A percentile compares a stretch with the other conserved stretches of the same genome.
Conservation (phyloP, 2,797 vertebrate genomes). For the Hipposideros larvatus region DNA sequence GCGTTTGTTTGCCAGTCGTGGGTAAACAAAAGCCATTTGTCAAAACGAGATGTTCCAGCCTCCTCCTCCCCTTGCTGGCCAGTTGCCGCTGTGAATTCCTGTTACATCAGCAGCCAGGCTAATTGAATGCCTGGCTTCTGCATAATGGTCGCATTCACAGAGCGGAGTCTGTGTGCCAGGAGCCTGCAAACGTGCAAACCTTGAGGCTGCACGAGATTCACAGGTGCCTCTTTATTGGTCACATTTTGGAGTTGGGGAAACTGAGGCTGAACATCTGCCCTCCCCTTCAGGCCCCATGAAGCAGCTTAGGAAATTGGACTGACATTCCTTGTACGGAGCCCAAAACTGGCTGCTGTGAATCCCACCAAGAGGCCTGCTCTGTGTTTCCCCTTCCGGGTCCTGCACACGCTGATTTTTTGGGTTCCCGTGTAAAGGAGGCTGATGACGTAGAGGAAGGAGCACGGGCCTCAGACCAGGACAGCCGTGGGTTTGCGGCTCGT, state of each 20-base stretch:
- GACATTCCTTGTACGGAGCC: background rate
- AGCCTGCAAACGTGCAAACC: background rate
- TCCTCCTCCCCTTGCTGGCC: slow-evolving; percentile 64
- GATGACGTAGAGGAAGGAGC: background rate
- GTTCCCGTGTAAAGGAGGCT: background rate
- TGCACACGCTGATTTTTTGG: background rate
- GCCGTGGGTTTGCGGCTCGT: background rate
- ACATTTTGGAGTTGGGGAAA: background rate
- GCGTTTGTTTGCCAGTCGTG: slow-evolving; percentile 74
- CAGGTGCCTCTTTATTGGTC: background rate
- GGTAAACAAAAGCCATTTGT: slow-evolving; percentile 84
- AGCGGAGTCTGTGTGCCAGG: background rate
- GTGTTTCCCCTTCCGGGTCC: background rate
- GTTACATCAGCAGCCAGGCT: slow-evolving; percentile 44
- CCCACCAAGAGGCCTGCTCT: background rate
- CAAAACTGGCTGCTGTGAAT: background rate
- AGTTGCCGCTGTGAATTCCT: slow-evolving; percentile 47
- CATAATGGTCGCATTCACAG: background rate
- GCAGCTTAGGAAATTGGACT: background rate
- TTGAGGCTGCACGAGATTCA: background rate
- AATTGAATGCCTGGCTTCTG: slow-evolving; percentile 26
- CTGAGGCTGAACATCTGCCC: background rate
- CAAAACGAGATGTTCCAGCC: slow-evolving; percentile 74
- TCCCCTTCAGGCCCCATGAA: background rate
- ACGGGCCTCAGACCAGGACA: background rate